Evolutionary conservation across 1,140 invertebrate species (phyloP).

Genomic region (Lucilia sericata): DNA sequence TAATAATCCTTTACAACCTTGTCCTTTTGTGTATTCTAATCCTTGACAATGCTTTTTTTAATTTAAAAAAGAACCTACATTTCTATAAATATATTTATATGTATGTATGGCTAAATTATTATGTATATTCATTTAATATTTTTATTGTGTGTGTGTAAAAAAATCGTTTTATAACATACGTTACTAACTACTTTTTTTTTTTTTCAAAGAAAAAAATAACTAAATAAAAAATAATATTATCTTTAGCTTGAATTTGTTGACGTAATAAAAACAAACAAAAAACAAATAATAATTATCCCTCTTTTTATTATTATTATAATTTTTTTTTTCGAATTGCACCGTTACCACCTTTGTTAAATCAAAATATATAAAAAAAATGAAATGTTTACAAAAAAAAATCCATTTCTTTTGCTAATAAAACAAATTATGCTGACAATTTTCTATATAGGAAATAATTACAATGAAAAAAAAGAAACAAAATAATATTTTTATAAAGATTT

Average conservation of each 20-base stretch:
- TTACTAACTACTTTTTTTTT: constrained; percentile 11
- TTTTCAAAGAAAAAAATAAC: too few species aligned
- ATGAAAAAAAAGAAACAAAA: too few species aligned
- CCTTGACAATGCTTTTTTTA: background rate
- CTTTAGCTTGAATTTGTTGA: constrained; percentile 21
- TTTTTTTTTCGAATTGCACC: constrained; percentile 54
- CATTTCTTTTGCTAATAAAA: constrained; percentile 31
- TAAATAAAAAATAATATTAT: constrained; percentile 13
- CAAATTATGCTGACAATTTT: background rate
- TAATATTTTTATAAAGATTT: constrained; percentile 57
- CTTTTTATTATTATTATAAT: constrained; percentile 25
- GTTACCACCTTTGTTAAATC: constrained; percentile 63
- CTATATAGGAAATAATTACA: background rate
- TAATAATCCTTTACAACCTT: constrained; percentile 38
- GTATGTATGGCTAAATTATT: background rate
- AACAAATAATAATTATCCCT: constrained; percentile 22
- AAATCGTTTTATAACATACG: background rate
- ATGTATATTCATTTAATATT: too few species aligned
- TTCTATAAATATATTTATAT: background rate
- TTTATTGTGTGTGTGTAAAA: too few species aligned
- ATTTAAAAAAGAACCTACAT: background rate
- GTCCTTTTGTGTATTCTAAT: constrained; percentile 24
- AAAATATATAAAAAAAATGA: constrained; percentile 44
- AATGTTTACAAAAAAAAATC: constrained; percentile 45
- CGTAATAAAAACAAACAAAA: constrained; percentile 31